Evolutionary conservation across 1,140 invertebrate species (phyloP).

Genomic region (Bombyx mandarina): DNA sequence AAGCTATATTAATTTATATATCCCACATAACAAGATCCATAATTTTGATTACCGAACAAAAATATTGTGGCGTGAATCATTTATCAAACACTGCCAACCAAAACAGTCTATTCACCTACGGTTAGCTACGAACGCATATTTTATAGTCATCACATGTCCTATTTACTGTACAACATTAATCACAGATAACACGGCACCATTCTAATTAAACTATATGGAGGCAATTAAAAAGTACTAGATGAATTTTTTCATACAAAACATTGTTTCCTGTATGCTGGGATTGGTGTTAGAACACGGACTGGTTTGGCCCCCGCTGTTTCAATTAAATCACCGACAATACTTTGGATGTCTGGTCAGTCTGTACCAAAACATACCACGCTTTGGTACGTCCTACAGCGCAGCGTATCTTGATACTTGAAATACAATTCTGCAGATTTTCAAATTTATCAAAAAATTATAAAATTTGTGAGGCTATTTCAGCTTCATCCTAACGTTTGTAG

Average conservation of each 20-base stretch:
- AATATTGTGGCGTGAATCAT: too few relatives aligned
- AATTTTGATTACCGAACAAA: too few relatives aligned
- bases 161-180: slow-evolving; percentile 56
- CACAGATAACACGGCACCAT: slow-evolving; percentile 32
- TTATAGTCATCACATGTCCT: slow-evolving; percentile 32
- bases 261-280: slow-evolving; percentile 48
- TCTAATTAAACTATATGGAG: slow-evolving; percentile 62
- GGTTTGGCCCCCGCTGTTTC: slow-evolving; percentile 57
- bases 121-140: slow-evolving; percentile 12
- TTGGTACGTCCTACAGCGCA: slow-evolving; percentile 13
- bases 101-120: slow-evolving; percentile 13
- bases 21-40: too few relatives aligned
- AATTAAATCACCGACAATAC: slow-evolving; percentile 67
- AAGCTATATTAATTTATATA: too few relatives aligned
- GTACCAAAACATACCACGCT: slow-evolving; percentile 44
- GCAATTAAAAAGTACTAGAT: slow-evolving; percentile 57
- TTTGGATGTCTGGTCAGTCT: slow-evolving; percentile 45
- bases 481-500: too few relatives aligned
- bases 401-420: slow-evolving; percentile 4
- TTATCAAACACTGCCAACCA: neutral
- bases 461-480: too few relatives aligned
- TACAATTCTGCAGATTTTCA: neutral
- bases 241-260: slow-evolving; percentile 57
- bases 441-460: neutral
- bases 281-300: slow-evolving; percentile 27